Conservation (phyloP, 2,797 vertebrate genomes). For the Xenopus petersii region DNA sequence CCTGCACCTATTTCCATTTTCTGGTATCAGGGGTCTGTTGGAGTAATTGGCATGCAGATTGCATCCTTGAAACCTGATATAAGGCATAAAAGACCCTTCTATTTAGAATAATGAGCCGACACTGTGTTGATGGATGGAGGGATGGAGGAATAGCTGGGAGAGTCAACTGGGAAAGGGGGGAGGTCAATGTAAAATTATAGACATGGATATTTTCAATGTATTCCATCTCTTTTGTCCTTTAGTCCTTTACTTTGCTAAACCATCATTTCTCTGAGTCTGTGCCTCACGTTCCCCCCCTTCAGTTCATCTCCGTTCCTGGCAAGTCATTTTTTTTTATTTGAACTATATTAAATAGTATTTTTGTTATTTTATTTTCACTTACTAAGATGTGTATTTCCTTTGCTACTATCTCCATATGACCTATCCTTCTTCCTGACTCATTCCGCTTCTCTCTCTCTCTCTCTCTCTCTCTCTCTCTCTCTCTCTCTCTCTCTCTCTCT, state of each 20-base stretch:
- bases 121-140: slow-evolving; percentile 94
- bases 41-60: slow-evolving; percentile 99
- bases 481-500: slow-evolving; percentile 9
- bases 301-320: slow-evolving; percentile 11
- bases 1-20: slow-evolving; percentile 94
- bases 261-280: slow-evolving; percentile 72
- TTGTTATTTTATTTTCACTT: slow-evolving; percentile 55
- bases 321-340: slow-evolving; percentile 7
- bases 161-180: slow-evolving; percentile 35
- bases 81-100: slow-evolving; percentile 87
- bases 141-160: slow-evolving; percentile 45
- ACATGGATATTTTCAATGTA: slow-evolving; percentile 75
- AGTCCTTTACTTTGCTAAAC: slow-evolving; percentile 73
- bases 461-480: slow-evolving; percentile 51
- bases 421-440: slow-evolving; percentile 53
- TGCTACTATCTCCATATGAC: slow-evolving; percentile 20
- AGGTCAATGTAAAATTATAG: slow-evolving; percentile 44
- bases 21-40: slow-evolving; percentile 95
- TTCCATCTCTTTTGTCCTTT: slow-evolving; percentile 63
- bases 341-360: slow-evolving; percentile 14
- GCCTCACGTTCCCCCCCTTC: background rate
- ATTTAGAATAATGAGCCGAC: slow-evolving; percentile 93
- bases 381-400: slow-evolving; percentile 30
- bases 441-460: background rate
- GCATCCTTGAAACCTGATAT: slow-evolving; percentile 92